Conservation (phyloP, 1,140 invertebrate species). For the Papilio polytes region DNA sequence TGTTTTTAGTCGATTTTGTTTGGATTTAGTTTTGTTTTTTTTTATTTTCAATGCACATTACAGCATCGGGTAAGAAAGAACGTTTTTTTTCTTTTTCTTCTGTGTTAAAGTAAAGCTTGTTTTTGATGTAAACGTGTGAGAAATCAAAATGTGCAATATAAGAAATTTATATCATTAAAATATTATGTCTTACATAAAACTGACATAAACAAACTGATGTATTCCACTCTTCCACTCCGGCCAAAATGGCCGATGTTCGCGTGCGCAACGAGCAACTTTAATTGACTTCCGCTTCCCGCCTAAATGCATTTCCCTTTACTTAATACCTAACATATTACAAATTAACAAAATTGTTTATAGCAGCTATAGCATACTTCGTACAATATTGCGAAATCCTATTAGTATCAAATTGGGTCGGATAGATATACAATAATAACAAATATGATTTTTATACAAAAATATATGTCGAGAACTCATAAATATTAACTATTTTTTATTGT, state of each 20-base stretch:
- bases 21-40: too few species aligned
- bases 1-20: too few species aligned
- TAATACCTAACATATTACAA: conserved; percentile 52
- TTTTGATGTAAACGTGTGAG: background rate
- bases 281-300: conserved; percentile 72
- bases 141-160: too few species aligned
- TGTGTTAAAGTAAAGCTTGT: too few species aligned
- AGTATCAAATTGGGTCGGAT: too few species aligned
- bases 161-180: too few species aligned
- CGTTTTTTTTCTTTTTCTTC: too few species aligned
- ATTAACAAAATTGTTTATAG: conserved; percentile 45
- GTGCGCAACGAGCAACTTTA: conserved; percentile 67
- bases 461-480: background rate
- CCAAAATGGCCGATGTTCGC: conserved; percentile 61
- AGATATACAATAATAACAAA: background rate
- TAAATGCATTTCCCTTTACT: conserved; percentile 76
- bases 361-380: background rate
- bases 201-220: conserved; percentile 3
- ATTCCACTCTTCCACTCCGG: conserved; percentile 37
- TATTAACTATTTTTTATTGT: background rate
- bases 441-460: too few species aligned
- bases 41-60: too few species aligned
- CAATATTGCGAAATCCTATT: background rate
- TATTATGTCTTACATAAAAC: background rate
- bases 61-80: too few species aligned